Evolutionary conservation across 1,140 invertebrate species (phyloP).

Genomic region (Drosophila mojavensis): DNA sequence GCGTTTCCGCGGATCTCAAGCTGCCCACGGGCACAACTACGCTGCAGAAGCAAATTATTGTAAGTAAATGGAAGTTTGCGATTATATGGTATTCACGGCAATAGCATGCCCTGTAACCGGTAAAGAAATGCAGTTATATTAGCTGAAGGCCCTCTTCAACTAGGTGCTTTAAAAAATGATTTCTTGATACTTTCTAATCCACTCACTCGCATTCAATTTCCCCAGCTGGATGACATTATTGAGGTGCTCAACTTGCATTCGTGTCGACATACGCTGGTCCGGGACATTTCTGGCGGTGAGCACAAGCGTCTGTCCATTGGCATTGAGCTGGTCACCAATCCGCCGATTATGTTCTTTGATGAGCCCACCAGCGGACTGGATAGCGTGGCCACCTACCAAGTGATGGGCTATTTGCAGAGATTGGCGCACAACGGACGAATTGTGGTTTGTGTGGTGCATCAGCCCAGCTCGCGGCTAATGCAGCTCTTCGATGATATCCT

Average conservation of each 20-base stretch:
- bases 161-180: too few relatives aligned
- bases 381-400: constrained; percentile 89
- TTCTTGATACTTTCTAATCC: too few relatives aligned
- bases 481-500: constrained; percentile 88
- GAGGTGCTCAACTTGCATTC: constrained; percentile 86
- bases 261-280: constrained; percentile 87
- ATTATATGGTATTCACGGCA: neutral
- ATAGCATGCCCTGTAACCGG: too few relatives aligned
- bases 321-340: constrained; percentile 92
- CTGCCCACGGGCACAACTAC: constrained; percentile 65
- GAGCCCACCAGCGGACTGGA: constrained; percentile 92
- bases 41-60: constrained; percentile 64
- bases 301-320: constrained; percentile 93
- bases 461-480: constrained; percentile 94
- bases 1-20: constrained; percentile 87
- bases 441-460: constrained; percentile 94
- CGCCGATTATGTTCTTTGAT: constrained; percentile 89
- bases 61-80: constrained; percentile 8
- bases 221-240: constrained; percentile 86
- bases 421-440: constrained; percentile 90
- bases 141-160: too few relatives aligned
- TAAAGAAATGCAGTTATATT: too few relatives aligned
- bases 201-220: neutral
- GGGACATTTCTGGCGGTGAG: constrained; percentile 92
- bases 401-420: constrained; percentile 87